A percentile compares a stretch with the other conserved stretches of the same genome.
Conservation (phyloP, 2,113 vertebrate species). For the Scomber scombrus region DNA sequence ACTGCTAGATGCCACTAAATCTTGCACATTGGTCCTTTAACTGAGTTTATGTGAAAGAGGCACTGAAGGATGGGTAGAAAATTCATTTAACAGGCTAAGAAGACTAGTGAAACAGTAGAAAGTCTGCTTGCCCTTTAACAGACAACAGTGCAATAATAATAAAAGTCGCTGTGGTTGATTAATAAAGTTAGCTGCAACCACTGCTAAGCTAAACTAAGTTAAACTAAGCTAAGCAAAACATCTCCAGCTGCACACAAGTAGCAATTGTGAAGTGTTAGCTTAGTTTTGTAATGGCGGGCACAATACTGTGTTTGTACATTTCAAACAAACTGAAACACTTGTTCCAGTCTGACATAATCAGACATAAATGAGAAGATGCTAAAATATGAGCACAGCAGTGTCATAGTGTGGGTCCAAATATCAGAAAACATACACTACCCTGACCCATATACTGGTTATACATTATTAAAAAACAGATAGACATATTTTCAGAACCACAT, state of each 20-base stretch:
- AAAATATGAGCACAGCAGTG: constrained; percentile 3
- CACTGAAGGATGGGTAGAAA: background rate
- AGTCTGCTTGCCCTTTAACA: background rate
- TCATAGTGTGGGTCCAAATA: constrained; percentile 1
- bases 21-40: background rate
- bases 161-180: background rate
- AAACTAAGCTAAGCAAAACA: background rate
- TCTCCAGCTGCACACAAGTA: background rate
- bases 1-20: too few species aligned
- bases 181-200: background rate
- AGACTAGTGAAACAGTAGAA: background rate
- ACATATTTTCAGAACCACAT: background rate
- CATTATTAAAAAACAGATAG: constrained; percentile 7
- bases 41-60: background rate
- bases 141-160: background rate
- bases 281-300: constrained; percentile 12
- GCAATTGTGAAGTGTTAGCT: background rate
- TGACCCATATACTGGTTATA: background rate
- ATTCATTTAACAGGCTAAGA: background rate
- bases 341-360: background rate
- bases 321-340: background rate
- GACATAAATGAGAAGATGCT: background rate
- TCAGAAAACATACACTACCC: background rate
- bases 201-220: background rate
- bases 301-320: constrained; percentile 22